phyloP scores from a whole-genome alignment of 1,140 invertebrate species.

The Drosophila hydei region DNA sequence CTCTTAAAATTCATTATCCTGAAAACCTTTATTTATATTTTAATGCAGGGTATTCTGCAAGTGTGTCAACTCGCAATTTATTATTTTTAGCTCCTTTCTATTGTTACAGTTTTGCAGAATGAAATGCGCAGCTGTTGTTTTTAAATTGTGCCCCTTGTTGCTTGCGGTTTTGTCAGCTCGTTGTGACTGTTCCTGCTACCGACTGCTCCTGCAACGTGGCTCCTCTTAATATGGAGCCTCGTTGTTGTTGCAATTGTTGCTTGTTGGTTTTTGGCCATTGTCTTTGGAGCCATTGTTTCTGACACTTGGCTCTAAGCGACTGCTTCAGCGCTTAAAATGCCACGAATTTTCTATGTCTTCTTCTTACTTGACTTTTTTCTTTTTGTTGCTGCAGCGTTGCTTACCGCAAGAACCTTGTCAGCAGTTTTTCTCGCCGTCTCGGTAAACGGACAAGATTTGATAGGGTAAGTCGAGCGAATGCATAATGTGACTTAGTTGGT shows the following conservation, averaged over 20 bases:
- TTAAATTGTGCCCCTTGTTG: constrained; percentile 67
- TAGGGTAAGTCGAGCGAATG: constrained; percentile 26
- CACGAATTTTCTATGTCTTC: constrained; percentile 60
- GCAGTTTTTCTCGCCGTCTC: constrained; percentile 38
- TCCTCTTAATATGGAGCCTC: constrained; percentile 25
- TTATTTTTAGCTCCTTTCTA: constrained; percentile 32
- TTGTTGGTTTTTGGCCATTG: constrained; percentile 34
- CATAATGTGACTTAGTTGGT: constrained; percentile 22
- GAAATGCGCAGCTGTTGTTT: constrained; percentile 77
- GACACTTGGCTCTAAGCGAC: constrained; percentile 73
- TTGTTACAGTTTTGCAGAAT: constrained; percentile 41
- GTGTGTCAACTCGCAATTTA: neutral
- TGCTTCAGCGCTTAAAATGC: constrained; percentile 70
- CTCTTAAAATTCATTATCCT: too few species aligned
- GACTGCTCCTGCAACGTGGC: constrained; percentile 1
- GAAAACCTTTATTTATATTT: neutral
- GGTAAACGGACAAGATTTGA: constrained; percentile 39
- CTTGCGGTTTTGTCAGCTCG: constrained; percentile 65
- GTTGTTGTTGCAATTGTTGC: constrained; percentile 19
- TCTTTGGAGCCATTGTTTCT: constrained; percentile 64
- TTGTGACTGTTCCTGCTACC: constrained; percentile 21
- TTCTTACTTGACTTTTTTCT: constrained; percentile 16
- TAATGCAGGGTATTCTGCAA: neutral
- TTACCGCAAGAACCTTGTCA: constrained; percentile 67
- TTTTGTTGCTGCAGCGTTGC: constrained; percentile 37